Base-by-base conservation (phyloP, 1,140 invertebrate genomes). In the Macrocentrus cingulum region DNA sequence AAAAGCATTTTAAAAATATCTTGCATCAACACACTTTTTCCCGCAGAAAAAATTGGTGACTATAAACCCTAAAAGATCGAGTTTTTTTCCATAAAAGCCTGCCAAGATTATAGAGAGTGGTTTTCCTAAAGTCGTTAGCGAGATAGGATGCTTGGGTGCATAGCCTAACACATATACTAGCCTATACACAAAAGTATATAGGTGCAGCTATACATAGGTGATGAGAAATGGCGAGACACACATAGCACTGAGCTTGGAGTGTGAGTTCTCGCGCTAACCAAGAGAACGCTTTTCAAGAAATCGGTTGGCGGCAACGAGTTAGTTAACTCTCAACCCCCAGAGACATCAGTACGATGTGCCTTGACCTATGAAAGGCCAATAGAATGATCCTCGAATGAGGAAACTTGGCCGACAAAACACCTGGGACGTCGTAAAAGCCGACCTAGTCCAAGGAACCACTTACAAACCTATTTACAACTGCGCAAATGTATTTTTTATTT, bases 311-410 rank as follows among this genome's bases (percentile, higher is more conserved):
- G n/a, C 22, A 48, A 48, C 25, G 25, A 56, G 44, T 56, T 56
- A 37, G 44, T 56, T 49, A 59, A 59, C 56, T 59, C 32, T 7
- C 20, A 8, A n/a, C 22, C 58, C 25, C 25, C 8, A 46, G 20
- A 29, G 42, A 54, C 32, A 20, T 52, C n/a, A 29, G 41, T 23
- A 46, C 48, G 23, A 54, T 60, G 58, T 54, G 49, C 44, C 32
- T 41, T 60, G 42, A 60, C 58, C 58, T 60, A 50, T 60, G 58
- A 49, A 53, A 41, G 32, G 18, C 51, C 44, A 44, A 60, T 54
- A 52, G 44, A 54, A 54, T 60, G 58, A 60, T 51, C 58, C 32
- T 54, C 44, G 37, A 54, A 53, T 42, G 34, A 52, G 19, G 18
- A 54, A 49, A 60, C 42, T 60, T 53, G 25, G 37, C 32, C 23